A percentile compares a stretch with the other conserved stretches of the same genome.
Conservation (phyloP, 2,113 vertebrate species). For the Aplodontia rufa region DNA sequence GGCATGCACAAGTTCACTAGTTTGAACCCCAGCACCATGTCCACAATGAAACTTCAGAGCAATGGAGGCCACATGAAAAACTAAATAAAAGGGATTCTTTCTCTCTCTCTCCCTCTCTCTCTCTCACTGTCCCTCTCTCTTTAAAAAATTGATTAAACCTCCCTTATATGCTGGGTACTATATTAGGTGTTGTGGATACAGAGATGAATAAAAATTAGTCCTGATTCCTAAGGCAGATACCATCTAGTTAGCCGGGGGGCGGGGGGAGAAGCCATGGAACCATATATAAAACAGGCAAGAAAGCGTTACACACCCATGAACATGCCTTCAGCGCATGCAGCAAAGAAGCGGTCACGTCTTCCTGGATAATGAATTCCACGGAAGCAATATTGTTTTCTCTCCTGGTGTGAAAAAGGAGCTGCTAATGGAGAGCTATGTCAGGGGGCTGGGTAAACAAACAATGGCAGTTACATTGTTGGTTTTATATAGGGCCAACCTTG, state of each 20-base stretch:
- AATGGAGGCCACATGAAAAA: too few species aligned
- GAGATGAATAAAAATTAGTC: not conserved
- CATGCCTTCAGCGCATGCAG: not conserved
- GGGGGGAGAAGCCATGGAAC: not conserved
- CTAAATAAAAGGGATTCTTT: too few species aligned
- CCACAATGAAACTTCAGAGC: too few species aligned
- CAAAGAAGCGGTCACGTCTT: not conserved
- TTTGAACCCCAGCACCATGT: too few species aligned
- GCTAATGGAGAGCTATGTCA: not conserved
- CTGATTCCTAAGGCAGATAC: not conserved
- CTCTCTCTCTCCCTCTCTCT: too few species aligned
- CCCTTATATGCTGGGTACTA: not conserved
- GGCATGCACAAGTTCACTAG: too few species aligned
- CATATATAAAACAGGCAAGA: not conserved
- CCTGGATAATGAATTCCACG: not conserved
- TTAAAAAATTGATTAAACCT: too few species aligned
- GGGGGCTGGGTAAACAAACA: not conserved
- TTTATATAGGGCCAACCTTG: not conserved
- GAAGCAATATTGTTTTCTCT: not conserved
- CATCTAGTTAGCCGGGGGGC: not conserved
- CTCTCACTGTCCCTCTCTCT: too few species aligned
- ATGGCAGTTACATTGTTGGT: not conserved
- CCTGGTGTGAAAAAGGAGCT: not conserved
- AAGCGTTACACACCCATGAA: not conserved
- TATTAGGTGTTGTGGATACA: not conserved